A percentile compares a stretch with the other conserved stretches of the same genome.
Evolutionary conservation across 2,797 vertebrate genomes (phyloP).

Genomic region (Rhinogobio ventralis): DNA sequence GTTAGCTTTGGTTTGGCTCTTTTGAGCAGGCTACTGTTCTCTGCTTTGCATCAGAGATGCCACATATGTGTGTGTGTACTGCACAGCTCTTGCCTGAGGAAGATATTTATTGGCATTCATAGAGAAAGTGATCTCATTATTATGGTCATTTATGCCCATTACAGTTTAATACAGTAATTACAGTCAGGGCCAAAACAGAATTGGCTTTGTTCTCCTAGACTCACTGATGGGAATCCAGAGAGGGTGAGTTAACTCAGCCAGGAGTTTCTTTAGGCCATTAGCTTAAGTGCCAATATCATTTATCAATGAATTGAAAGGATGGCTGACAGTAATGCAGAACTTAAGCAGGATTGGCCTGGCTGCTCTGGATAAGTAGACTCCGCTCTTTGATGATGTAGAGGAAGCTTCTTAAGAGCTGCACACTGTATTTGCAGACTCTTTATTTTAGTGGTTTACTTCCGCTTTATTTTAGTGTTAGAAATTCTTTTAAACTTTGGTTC

Average conservation of each 20-base stretch:
- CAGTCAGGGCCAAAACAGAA: slow-evolving; percentile 71
- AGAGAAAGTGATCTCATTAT: slow-evolving; percentile 79
- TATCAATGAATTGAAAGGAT: slow-evolving; percentile 58
- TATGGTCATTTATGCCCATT: slow-evolving; percentile 75
- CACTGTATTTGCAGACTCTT: slow-evolving; percentile 9
- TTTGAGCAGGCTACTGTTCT: slow-evolving; percentile 11
- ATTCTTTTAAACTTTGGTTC: neutral
- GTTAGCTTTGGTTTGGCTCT: neutral
- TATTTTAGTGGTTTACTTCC: neutral
- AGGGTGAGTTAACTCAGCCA: slow-evolving; percentile 50
- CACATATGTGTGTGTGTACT: slow-evolving; percentile 6
- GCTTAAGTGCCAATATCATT: slow-evolving; percentile 61
- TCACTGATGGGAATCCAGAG: slow-evolving; percentile 66
- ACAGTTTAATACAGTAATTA: slow-evolving; percentile 81
- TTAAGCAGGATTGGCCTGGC: slow-evolving; percentile 36
- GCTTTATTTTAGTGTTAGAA: neutral
- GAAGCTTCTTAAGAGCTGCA: slow-evolving; percentile 31
- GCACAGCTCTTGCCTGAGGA: slow-evolving; percentile 67
- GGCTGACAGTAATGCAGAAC: slow-evolving; percentile 37
- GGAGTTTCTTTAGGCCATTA: slow-evolving; percentile 53
- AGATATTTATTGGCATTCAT: slow-evolving; percentile 72
- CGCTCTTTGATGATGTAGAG: slow-evolving; percentile 21
- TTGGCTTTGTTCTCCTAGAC: slow-evolving; percentile 72
- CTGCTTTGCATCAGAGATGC: slow-evolving; percentile 13
- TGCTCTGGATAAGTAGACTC: neutral